Evolutionary conservation across 2,797 vertebrate species (phyloP).

Genomic region (Limosa lapponica): DNA sequence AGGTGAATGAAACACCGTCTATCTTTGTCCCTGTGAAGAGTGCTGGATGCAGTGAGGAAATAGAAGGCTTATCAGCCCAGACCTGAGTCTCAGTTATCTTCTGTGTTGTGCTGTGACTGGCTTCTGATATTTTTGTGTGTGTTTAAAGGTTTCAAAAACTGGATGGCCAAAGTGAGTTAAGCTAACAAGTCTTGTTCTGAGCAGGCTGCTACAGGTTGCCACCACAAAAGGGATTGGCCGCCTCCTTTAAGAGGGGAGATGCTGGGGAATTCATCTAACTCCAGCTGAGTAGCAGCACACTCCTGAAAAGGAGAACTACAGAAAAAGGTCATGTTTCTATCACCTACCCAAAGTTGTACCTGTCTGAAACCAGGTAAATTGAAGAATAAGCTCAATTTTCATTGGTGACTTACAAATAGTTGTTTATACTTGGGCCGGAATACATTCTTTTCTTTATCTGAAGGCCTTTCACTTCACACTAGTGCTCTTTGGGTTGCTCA

Average conservation of each 20-base stretch:
- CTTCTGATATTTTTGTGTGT: background rate
- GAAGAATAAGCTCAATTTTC: background rate
- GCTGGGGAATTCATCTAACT: background rate
- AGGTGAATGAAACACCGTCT: background rate
- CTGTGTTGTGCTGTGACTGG: background rate
- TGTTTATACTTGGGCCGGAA: background rate
- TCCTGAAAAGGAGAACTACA: background rate
- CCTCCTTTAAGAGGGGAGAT: background rate
- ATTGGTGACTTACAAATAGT: background rate
- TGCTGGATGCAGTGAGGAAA: background rate
- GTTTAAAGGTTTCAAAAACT: background rate
- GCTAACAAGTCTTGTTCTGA: background rate
- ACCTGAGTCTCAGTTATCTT: background rate
- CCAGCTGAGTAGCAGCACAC: background rate
- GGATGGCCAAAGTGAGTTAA: background rate
- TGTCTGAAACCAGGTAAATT: background rate
- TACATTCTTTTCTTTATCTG: background rate
- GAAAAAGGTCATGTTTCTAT: fast-evolving
- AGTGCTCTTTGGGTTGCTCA: background rate
- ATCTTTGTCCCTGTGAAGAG: background rate
- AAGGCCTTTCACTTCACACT: background rate
- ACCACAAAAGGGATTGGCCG: background rate
- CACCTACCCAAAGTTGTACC: background rate
- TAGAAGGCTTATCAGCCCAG: background rate
- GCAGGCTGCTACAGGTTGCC: background rate